Conservation (phyloP, 2,888 invertebrate species). For the Phengaris alcon region DNA sequence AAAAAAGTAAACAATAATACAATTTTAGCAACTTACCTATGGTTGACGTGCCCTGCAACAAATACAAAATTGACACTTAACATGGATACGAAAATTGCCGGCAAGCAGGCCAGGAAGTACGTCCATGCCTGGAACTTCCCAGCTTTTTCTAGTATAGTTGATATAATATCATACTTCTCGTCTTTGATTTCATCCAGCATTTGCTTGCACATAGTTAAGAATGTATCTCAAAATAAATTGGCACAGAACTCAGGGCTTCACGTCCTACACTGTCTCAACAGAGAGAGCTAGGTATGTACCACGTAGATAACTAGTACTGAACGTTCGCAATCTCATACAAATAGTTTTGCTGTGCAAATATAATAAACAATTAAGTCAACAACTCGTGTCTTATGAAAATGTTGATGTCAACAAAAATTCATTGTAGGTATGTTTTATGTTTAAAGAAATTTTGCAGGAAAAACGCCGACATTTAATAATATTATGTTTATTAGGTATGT, state of each 20-base stretch:
- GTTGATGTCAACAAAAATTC: constrained; percentile 4
- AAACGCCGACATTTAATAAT: background rate
- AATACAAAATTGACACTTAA: constrained; percentile 65
- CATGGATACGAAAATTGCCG: constrained; percentile 55
- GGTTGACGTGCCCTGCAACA: constrained; percentile 57
- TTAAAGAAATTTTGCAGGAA: background rate
- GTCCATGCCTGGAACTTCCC: constrained; percentile 66
- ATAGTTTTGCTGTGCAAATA: background rate
- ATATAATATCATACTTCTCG: constrained; percentile 14
- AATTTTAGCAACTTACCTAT: constrained; percentile 48
- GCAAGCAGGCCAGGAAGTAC: constrained; percentile 51
- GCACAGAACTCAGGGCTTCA: background rate
- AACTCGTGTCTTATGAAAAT: background rate
- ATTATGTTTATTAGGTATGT: background rate
- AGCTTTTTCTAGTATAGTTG: constrained; percentile 51
- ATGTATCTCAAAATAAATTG: background rate
- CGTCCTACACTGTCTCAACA: background rate
- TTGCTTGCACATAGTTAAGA: background rate
- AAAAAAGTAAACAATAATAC: no score
- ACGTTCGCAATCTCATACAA: constrained; percentile 11
- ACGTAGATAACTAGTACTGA: background rate
- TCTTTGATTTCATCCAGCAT: background rate
- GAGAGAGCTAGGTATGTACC: background rate
- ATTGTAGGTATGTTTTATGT: background rate
- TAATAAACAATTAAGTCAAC: background rate